Evolutionary conservation across 2,797 vertebrate genomes (phyloP), one percentile per base, ranked within the genome.

Genomic region (Setipinna tenuifilis): DNA sequence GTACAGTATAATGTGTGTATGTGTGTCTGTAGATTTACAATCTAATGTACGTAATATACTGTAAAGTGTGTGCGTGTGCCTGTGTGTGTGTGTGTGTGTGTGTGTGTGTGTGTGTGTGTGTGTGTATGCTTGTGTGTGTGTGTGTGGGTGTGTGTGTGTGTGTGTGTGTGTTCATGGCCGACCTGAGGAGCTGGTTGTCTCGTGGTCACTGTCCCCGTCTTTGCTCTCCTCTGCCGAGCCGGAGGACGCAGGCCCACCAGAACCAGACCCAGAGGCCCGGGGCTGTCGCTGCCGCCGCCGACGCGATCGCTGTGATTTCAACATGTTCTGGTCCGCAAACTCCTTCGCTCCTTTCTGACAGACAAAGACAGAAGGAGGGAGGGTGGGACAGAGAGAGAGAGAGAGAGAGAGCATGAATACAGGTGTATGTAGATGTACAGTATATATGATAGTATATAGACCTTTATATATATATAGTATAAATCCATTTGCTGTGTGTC

Each of bases 321-420:
- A 91, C 92, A 98, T 98, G 87, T 98, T 97, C 93, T 97, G 95
- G 17, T 97, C 96, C 17, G 98, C 97, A 57, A 98, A 99, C 89
- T 99, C 98, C 92, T 98, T 99, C 44, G 98, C 98, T 92, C 98
- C 98, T 95, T 99, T 98, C 98, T 99, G 21, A 25, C 5, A 21
- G 41, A 1, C 31, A 44, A 31, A 16, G 48, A 21, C 58, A 54
- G 16, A 11, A 82, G 14, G 46, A 54, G 61, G 57, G 0, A 65
- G 1, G 0, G 5, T 2, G 46, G 59, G 75, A 28, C 28, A 1
- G 3, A 2, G 21, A 54, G 50, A 54, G 14, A 54, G 7, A 54
- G 1, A 65, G 6, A 61, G 14, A 59, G 50, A 44, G 17, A 44
- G 3, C 46, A 81, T 75, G 65, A 23, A 28, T 75, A 19, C 17